Evolutionary conservation across 2,888 invertebrate genomes (phyloP).

Genomic region (Augochlorella aurata): DNA sequence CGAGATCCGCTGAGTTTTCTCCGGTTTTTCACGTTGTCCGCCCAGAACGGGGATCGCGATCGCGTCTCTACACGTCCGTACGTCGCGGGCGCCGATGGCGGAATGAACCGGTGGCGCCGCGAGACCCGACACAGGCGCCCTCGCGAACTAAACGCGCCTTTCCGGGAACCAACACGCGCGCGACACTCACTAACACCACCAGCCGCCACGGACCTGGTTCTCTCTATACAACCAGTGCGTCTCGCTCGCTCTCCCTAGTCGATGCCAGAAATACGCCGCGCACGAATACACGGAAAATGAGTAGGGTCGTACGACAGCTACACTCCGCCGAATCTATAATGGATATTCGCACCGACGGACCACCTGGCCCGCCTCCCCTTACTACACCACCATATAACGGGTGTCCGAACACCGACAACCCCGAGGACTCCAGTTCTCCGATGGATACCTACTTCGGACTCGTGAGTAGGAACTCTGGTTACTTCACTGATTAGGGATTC

Average conservation of each 20-base stretch:
- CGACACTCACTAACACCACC: slow-evolving; percentile 10
- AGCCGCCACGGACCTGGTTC: too few relatives aligned
- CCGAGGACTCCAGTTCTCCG: too few relatives aligned
- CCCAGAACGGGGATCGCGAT: slow-evolving; percentile 53
- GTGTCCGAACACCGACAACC: slow-evolving; percentile 58
- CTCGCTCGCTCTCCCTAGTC: slow-evolving; percentile 20
- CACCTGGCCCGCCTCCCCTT: slow-evolving; percentile 73
- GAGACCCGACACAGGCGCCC: slow-evolving; percentile 72
- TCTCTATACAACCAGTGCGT: not conserved
- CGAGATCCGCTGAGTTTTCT: slow-evolving; percentile 18
- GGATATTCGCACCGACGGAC: slow-evolving; percentile 77
- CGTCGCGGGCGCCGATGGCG: slow-evolving; percentile 76
- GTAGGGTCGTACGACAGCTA: slow-evolving; percentile 68
- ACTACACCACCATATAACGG: slow-evolving; percentile 66
- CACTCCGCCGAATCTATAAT: slow-evolving; percentile 75
- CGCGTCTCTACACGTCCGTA: slow-evolving; percentile 70
- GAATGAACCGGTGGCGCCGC: slow-evolving; percentile 79
- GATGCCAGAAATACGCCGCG: slow-evolving; percentile 62
- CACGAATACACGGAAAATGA: slow-evolving; percentile 54
- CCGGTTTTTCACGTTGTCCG: slow-evolving; percentile 56
- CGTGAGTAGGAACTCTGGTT: too few relatives aligned
- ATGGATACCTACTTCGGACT: too few relatives aligned
- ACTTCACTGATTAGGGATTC: too few relatives aligned
- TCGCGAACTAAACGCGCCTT: slow-evolving; percentile 61
- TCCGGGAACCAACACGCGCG: slow-evolving; percentile 12